These are phyloP conservation scores for Belonocnema kinseyi DNA, from an alignment of 1,140 invertebrate genomes.

Conservation along the genomic window DNA sequence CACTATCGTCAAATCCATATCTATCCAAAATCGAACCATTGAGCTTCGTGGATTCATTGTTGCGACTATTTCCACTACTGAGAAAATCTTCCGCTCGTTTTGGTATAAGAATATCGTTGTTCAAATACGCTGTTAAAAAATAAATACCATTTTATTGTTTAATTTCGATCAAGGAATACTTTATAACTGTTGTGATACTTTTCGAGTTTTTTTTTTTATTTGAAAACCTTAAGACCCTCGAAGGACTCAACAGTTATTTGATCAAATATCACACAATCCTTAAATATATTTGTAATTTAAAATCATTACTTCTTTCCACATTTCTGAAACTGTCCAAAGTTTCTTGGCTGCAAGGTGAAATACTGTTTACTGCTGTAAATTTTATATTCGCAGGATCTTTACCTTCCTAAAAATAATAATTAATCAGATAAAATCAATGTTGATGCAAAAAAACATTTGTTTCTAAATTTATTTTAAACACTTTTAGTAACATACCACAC, in stretches of 20 bases:
- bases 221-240: no score
- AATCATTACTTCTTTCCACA: constrained; percentile 62
- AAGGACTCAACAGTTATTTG: neutral
- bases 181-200: no score
- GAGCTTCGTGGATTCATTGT: constrained; percentile 32
- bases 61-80: constrained; percentile 37
- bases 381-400: constrained; percentile 38
- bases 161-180: no score
- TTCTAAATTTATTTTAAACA: no score
- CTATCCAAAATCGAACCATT: constrained; percentile 43
- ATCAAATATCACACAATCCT: constrained; percentile 13
- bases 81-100: constrained; percentile 40
- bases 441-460: no score
- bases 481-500: no score
- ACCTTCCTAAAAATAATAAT: neutral
- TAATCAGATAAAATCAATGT: neutral
- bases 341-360: constrained; percentile 54
- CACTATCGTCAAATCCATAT: constrained; percentile 55
- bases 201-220: no score
- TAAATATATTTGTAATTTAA: neutral
- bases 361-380: constrained; percentile 57
- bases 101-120: constrained; percentile 41
- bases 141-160: constrained; percentile 1
- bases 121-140: constrained; percentile 44
- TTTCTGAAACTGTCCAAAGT: constrained; percentile 49